phyloP scores from a whole-genome alignment of 1,140 invertebrate species.

The Drosophila subpulchrella region DNA sequence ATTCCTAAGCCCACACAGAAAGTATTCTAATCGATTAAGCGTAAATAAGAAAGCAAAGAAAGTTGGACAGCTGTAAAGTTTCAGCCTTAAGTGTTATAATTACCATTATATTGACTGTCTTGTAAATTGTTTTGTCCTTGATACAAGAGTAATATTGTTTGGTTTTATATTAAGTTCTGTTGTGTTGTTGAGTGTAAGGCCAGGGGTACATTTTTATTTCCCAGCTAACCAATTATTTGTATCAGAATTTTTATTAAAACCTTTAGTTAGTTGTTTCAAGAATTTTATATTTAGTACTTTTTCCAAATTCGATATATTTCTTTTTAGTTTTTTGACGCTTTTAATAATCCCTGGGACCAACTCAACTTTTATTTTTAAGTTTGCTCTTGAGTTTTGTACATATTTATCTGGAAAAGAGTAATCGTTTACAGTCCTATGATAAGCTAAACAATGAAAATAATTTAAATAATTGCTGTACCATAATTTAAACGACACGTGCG shows the following conservation, averaged over 20 bases:
- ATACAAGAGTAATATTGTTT: slow-evolving; percentile 15
- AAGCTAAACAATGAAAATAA: slow-evolving; percentile 56
- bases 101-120: slow-evolving; percentile 71
- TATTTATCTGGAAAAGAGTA: slow-evolving; percentile 48
- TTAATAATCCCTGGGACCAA: background rate
- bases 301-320: too few relatives aligned
- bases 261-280: background rate
- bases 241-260: background rate
- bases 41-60: slow-evolving; percentile 32
- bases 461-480: slow-evolving; percentile 53
- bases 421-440: slow-evolving; percentile 52
- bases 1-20: slow-evolving; percentile 51
- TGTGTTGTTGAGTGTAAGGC: slow-evolving; percentile 4
- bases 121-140: slow-evolving; percentile 78
- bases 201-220: background rate
- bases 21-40: slow-evolving; percentile 29
- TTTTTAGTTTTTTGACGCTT: too few relatives aligned
- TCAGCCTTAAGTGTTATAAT: slow-evolving; percentile 66
- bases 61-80: slow-evolving; percentile 46
- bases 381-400: slow-evolving; percentile 52
- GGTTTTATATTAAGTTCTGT: slow-evolving; percentile 2
- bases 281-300: background rate
- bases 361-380: slow-evolving; percentile 1
- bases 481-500: slow-evolving; percentile 59
- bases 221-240: background rate